These are phyloP conservation scores for Cheilosia vulpina DNA, from an alignment of 2,888 invertebrate genomes.

Conservation along the genomic window DNA sequence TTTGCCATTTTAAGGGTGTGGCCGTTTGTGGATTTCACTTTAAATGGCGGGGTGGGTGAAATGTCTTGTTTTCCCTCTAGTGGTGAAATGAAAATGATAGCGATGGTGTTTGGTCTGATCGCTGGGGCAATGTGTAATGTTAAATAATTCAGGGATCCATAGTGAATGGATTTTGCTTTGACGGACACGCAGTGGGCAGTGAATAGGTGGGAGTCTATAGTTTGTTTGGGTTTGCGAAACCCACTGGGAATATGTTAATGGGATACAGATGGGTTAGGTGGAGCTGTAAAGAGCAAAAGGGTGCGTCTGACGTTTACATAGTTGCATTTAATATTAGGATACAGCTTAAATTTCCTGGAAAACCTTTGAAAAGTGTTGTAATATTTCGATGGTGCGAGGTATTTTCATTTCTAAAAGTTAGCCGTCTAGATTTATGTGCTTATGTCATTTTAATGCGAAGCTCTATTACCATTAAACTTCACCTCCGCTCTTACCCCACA, in stretches of 20 bases:
- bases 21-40: slow-evolving; percentile 7
- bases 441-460: too few relatives aligned
- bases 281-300: background rate
- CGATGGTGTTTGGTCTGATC: slow-evolving; percentile 10
- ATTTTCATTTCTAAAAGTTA: too few relatives aligned
- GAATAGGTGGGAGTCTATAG: background rate
- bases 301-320: background rate
- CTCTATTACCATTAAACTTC: too few relatives aligned
- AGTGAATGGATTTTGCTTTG: slow-evolving; percentile 9
- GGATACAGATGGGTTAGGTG: background rate
- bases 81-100: slow-evolving; percentile 16
- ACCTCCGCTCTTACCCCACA: too few relatives aligned
- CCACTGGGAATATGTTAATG: background rate
- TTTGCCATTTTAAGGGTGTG: slow-evolving; percentile 27
- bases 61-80: background rate
- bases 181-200: background rate
- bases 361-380: too few relatives aligned
- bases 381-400: too few relatives aligned
- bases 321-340: too few relatives aligned
- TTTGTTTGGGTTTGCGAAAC: background rate
- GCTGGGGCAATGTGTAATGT: slow-evolving; percentile 9
- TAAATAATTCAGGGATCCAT: slow-evolving; percentile 45
- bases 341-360: too few relatives aligned
- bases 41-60: background rate
- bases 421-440: too few relatives aligned